These are phyloP conservation scores for Actinia tenebrosa DNA, from an alignment of 64 coral and sea anemone species.

Conservation along the genomic window DNA sequence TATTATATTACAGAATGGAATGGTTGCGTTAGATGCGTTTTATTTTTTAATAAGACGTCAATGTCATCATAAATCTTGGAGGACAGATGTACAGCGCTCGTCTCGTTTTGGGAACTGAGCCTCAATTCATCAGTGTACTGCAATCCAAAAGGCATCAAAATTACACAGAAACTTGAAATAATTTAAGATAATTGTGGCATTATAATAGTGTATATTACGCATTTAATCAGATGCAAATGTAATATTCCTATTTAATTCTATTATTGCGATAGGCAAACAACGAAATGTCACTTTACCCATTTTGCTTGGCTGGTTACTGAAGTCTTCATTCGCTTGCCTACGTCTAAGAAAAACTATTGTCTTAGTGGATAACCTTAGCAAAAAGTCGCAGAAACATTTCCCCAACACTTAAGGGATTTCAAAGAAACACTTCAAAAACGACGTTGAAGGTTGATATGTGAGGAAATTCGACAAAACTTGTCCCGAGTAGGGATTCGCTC, in stretches of 20 bases:
- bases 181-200: neutral
- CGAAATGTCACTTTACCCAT: neutral
- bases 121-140: neutral
- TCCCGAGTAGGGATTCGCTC: conserved; percentile 5
- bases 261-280: neutral
- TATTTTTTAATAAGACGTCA: neutral
- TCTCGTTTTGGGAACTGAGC: neutral
- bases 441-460: neutral
- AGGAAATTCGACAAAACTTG: neutral
- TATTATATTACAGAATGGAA: neutral
- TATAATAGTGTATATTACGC: neutral
- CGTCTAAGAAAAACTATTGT: neutral
- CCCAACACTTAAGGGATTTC: neutral
- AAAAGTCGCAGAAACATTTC: neutral
- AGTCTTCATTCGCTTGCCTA: neutral
- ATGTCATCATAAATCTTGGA: neutral
- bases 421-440: neutral
- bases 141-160: neutral
- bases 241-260: neutral
- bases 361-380: neutral
- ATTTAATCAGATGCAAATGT: conserved; percentile 13
- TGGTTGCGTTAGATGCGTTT: neutral
- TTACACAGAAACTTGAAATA: neutral
- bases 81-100: neutral
- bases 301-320: neutral